phyloP scores from a whole-genome alignment of 2,113 vertebrate genomes.

The Rynchops niger region DNA sequence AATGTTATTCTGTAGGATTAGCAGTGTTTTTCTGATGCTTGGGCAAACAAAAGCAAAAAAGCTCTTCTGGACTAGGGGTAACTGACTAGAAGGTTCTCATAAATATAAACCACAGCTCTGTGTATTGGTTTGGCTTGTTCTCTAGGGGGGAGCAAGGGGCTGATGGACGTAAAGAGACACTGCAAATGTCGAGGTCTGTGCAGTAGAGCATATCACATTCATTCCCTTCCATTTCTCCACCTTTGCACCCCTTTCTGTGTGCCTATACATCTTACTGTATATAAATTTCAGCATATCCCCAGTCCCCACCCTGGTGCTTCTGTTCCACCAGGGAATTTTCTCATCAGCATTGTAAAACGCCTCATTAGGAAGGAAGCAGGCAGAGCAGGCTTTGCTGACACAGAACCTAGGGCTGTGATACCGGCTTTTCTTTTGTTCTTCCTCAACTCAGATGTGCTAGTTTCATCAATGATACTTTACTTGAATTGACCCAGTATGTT shows the following conservation, averaged over 20 bases:
- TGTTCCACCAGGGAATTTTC: neutral
- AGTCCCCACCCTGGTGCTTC: neutral
- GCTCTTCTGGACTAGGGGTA: neutral
- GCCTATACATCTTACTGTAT: neutral
- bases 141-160: neutral
- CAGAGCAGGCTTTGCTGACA: constrained; percentile 1
- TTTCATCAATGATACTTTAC: neutral
- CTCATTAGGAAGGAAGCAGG: constrained; percentile 11
- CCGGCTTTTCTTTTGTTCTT: neutral
- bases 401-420: neutral
- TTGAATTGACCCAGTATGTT: neutral
- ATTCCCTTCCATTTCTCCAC: neutral
- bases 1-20: neutral
- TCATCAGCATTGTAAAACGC: constrained; percentile 21
- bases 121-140: neutral
- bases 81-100: neutral
- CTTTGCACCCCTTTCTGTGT: neutral
- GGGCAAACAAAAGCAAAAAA: neutral
- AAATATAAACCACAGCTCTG: neutral
- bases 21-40: neutral
- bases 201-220: neutral
- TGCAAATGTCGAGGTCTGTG: neutral
- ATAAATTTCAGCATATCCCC: neutral
- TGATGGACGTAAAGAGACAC: neutral
- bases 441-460: neutral